These are phyloP conservation scores for Apamea crenata DNA, from an alignment of 2,888 invertebrate genomes.

Conservation along the genomic window DNA sequence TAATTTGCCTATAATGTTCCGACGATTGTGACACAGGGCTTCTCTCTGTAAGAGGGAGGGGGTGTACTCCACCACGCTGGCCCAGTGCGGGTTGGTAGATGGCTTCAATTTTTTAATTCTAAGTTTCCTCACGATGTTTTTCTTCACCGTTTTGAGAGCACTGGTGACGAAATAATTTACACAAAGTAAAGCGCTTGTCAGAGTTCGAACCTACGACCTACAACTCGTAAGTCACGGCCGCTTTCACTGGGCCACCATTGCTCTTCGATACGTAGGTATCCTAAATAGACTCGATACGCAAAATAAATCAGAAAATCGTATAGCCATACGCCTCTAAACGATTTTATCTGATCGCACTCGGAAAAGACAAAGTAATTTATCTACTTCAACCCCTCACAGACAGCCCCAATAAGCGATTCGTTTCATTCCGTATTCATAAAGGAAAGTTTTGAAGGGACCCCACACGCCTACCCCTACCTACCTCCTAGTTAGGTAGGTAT, in stretches of 20 bases:
- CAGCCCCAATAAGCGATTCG: conserved; percentile 41
- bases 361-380: conserved; percentile 31
- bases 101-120: too few relatives aligned
- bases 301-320: conserved; percentile 1
- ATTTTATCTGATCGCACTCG: conserved; percentile 21
- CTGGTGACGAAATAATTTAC: too few relatives aligned
- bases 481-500: conserved; percentile 13
- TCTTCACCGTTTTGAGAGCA: too few relatives aligned
- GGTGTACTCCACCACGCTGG: background rate
- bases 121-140: too few relatives aligned
- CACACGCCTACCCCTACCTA: conserved; percentile 20
- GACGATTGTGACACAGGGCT: background rate
- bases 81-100: too few relatives aligned
- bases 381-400: conserved; percentile 20
- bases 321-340: background rate
- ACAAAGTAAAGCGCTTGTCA: background rate
- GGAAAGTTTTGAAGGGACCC: conserved; percentile 53
- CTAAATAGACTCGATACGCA: background rate
- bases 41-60: background rate
- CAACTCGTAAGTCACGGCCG: background rate
- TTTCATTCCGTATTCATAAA: conserved; percentile 61
- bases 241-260: background rate
- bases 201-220: background rate
- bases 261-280: background rate
- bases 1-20: background rate